Evolutionary conservation across 2,113 vertebrate species (phyloP), one percentile per base, ranked within the genome.

Genomic region (Brienomyrus brachyistius): DNA sequence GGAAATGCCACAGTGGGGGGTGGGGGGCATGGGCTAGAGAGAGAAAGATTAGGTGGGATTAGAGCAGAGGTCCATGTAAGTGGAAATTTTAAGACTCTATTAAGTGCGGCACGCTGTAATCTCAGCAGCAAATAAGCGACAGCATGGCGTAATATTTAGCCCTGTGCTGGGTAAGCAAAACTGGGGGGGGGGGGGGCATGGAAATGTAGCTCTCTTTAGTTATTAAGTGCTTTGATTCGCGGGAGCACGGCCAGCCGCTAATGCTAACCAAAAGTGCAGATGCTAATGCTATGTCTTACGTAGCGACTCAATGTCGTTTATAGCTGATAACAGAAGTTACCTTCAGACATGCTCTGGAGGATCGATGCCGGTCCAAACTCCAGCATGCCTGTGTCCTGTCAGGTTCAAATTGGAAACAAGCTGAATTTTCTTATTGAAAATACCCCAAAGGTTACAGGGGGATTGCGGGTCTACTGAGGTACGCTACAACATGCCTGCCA

Each of bases 11-110:
- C 23, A 3, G 45, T 11, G 82, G 82, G 45, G 82, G 82, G 21
- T 2, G 83, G 45, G 2, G 40, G 45, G 10, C 35, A 77, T 17
- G 35, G 17, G 35, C 31, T 35, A 45, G 21, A 48, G 50, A 52
- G 84, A 52, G 84, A n/a, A 50, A 50, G 47, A 52, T 35, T 52
- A 27, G 11, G 48, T 86, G 48, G 84, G 21, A 86, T 86, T 52
- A 86, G 48, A 31, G 21, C 84, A 86, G 50, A 86, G 47, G 48
- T 13, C 84, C 23, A 31, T 51, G 84, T 51, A 86, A 86, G 27
- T 50, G 47, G 84, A 86, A 86, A 86, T 86, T 86, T 86, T 86
- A 86, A 86, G 84, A 86, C 84, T 47, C 47, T 86, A 47, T 86
- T 48, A 52, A 51, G 50, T 86, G 50, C 50, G 17, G 50, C 27